Conservation (phyloP, 2,113 vertebrate genomes). For the human region GRCh38 chr1:106389501-106390000, state of each 20-base stretch:
- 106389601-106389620: not conserved
- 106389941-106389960: not conserved
- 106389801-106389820: not conserved
- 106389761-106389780: not conserved
- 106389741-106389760: not conserved
- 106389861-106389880: not conserved
- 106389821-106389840: not conserved
- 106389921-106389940: not conserved
- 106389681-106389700: not conserved
- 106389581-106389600: not conserved
- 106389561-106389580: not conserved
- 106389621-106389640: not conserved
- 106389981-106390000: not conserved
- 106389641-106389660: not conserved
- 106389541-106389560: not conserved
- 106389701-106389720: not conserved
- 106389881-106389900: not conserved
- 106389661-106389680: not conserved
- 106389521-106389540: not conserved
- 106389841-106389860: not conserved
- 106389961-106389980: not conserved
- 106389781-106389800: not conserved
- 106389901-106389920: not conserved
- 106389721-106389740: not conserved
- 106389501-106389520: fast-evolving